Base-by-base conservation (phyloP, 2,113 vertebrate species). In the Cnemophilus loriae region DNA sequence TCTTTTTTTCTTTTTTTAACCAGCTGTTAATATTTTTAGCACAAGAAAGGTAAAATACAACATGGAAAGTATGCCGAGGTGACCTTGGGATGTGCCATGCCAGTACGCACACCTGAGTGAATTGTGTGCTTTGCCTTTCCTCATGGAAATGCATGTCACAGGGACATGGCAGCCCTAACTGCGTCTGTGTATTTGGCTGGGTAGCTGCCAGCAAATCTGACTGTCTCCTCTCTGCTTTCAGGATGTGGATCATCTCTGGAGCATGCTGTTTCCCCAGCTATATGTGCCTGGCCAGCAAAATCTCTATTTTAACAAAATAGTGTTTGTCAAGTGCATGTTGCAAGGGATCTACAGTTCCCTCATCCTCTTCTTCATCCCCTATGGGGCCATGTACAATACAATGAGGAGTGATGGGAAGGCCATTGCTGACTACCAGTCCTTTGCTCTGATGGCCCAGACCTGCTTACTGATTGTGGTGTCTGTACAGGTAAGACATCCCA, bases 221-320 rank as follows among this genome's bases (percentile, higher is more conserved):
- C 15, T 12, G 5, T 49, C 39, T 93, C 11, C 19, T 60, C 4
- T 87, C 37, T 97, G 5, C 53, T 64, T 91, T 59, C 94, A 99
- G 99, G 99, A 99, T 47, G 98, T 99, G 84, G 98, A 99, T 56
- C 99, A 99, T 88, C 98, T 97, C 32, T 99, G 99, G 99, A 99
- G 99, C 87, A 97, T 99, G 67, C 97, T 95, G 78, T 98, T 99
- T 79, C 99, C 99, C 59, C 98, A 99, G 96, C 98, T 99, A 1
- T 99, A 99, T 76, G 47, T 97, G 21, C 99, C 99, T 1, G 99
- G 99, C 30, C 99, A 99, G 96, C 88, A 98, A 53, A 99, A 99
- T 96, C 96, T 97, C 41, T 99, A 99, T 95, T 99, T 99, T 97
- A 99, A 98, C 96, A 99, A 98, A 95, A 97, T 73, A 33, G 97